Conservation (phyloP, 2,888 invertebrate genomes). For the Notocelia uddmanniana region DNA sequence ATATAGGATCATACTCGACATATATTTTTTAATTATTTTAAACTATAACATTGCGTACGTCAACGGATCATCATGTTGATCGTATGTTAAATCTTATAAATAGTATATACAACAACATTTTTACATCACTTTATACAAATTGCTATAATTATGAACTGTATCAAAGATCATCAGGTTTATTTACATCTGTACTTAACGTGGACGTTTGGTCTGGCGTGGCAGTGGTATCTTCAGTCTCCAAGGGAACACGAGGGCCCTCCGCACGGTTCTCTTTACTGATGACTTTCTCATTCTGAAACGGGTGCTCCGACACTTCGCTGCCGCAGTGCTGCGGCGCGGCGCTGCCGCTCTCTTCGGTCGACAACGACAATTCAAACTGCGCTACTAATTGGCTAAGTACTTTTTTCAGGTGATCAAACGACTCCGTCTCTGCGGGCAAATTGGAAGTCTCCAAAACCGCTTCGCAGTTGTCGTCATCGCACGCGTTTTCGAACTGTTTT, state of each 20-base stretch:
- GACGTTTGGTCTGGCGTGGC: not conserved
- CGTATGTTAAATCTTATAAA: slow-evolving; percentile 36
- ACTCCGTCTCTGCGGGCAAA: slow-evolving; percentile 63
- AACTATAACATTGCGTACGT: not conserved
- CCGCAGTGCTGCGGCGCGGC: slow-evolving; percentile 44
- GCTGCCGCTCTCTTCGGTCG: slow-evolving; percentile 57
- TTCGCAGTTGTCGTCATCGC: slow-evolving; percentile 64
- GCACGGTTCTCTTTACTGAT: slow-evolving; percentile 35
- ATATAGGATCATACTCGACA: not conserved
- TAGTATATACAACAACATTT: slow-evolving; percentile 45
- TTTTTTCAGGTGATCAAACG: slow-evolving; percentile 77
- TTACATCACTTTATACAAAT: slow-evolving; percentile 46
- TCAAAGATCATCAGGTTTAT: slow-evolving; percentile 55
- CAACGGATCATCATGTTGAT: slow-evolving; percentile 2
- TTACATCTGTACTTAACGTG: slow-evolving; percentile 43
- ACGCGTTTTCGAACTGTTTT: slow-evolving; percentile 59
- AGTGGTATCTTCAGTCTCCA: not conserved
- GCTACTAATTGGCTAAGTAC: slow-evolving; percentile 73
- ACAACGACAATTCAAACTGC: slow-evolving; percentile 72
- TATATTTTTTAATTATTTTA: not conserved
- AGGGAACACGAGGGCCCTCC: slow-evolving; percentile 1
- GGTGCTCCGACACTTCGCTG: slow-evolving; percentile 51
- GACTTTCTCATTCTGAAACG: slow-evolving; percentile 54
- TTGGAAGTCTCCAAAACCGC: slow-evolving; percentile 54
- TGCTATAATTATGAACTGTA: slow-evolving; percentile 23